A percentile compares a stretch with the other conserved stretches of the same genome.
Evolutionary conservation across 2,797 vertebrate species (phyloP).

Genomic region (Ispidina picta): DNA sequence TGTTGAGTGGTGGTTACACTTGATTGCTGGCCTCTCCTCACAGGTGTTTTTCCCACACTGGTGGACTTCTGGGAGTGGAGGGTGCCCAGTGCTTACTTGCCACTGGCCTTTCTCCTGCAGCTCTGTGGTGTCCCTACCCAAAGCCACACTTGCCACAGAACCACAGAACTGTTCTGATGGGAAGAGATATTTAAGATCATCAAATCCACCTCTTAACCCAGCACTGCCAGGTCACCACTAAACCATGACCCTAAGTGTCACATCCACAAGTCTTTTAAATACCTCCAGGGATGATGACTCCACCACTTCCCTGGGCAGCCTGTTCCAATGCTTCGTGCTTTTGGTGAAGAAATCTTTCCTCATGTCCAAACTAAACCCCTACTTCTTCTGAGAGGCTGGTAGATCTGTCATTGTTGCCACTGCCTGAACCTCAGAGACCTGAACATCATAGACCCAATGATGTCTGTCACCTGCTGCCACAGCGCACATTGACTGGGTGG

Average conservation of each 20-base stretch:
- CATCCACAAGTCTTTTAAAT: not conserved
- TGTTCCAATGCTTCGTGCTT: not conserved
- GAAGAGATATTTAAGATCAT: not conserved
- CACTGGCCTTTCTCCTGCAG: accelerated
- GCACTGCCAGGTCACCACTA: not conserved
- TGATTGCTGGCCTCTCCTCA: accelerated
- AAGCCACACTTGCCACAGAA: not conserved
- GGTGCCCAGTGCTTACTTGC: not conserved
- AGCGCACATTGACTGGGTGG: accelerated
- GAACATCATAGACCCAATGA: not conserved
- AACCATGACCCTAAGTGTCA: not conserved
- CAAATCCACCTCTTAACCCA: not conserved
- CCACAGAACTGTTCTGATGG: not conserved
- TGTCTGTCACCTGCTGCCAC: not conserved
- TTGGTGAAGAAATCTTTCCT: not conserved
- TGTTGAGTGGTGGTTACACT: not conserved
- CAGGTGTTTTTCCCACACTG: accelerated
- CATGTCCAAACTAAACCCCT: not conserved
- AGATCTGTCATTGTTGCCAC: too few relatives aligned
- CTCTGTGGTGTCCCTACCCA: accelerated
- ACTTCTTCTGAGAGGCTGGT: accelerated
- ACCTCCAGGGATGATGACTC: not conserved
- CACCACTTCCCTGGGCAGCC: not conserved
- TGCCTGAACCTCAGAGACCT: not conserved
- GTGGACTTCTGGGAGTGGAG: accelerated